A percentile compares a stretch with the other conserved stretches of the same genome.
Conservation (phyloP, 2,797 vertebrate species). For the Lepilemur ruficaudatus region DNA sequence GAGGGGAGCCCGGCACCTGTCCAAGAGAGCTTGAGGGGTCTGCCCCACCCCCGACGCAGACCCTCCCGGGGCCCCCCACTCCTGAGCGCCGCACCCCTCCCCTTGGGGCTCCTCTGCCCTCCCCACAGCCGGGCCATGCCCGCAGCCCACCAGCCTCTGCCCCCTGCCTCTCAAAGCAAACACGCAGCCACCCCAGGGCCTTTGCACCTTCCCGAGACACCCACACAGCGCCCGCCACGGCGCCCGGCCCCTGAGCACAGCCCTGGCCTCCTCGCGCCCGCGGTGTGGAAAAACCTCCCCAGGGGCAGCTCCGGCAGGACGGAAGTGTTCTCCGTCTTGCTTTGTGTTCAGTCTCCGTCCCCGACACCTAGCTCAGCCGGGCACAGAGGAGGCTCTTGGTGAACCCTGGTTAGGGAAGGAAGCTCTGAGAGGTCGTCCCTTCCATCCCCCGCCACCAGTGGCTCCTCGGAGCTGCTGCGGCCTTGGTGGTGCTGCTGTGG, state of each 20-base stretch:
- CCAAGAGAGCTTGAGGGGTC: neutral
- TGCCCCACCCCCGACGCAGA: neutral
- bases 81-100: neutral
- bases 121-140: neutral
- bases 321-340: neutral
- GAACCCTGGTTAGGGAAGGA: no score
- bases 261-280: neutral
- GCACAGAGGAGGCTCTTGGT: neutral
- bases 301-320: neutral
- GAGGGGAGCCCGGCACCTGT: neutral
- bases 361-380: neutral
- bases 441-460: accelerated
- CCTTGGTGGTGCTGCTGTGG: neutral
- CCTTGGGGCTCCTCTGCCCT: neutral
- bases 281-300: neutral
- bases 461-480: no score
- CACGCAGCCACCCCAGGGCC: neutral
- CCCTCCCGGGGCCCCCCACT: neutral
- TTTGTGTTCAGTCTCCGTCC: neutral
- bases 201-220: neutral
- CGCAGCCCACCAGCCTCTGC: neutral
- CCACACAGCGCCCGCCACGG: accelerated
- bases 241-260: neutral
- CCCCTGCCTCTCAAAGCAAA: neutral
- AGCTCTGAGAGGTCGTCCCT: accelerated